These are phyloP conservation scores for Netelia fuscicornis DNA, from an alignment of 2,888 invertebrate genomes.

Conservation along the genomic window DNA sequence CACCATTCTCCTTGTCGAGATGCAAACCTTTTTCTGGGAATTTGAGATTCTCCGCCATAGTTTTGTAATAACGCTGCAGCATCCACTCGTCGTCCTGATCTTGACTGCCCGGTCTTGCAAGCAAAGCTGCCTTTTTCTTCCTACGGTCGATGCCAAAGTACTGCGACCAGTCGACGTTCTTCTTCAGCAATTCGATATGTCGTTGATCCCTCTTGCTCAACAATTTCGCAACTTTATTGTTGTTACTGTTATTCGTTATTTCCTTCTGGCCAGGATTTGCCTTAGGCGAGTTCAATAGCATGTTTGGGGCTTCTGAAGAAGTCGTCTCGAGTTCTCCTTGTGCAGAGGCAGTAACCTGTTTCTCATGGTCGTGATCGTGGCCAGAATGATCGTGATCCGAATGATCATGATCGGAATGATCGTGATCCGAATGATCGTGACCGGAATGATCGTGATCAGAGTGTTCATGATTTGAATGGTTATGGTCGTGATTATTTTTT, in stretches of 20 bases:
- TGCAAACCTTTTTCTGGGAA: slow-evolving; percentile 67
- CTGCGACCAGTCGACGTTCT: slow-evolving; percentile 94
- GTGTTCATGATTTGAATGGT: slow-evolving; percentile 52
- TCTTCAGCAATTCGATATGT: slow-evolving; percentile 89
- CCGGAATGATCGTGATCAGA: slow-evolving; percentile 33
- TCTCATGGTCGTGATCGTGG: slow-evolving; percentile 58
- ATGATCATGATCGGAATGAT: slow-evolving; percentile 67
- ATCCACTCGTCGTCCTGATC: slow-evolving; percentile 87
- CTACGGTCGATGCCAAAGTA: slow-evolving; percentile 94
- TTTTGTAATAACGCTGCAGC: slow-evolving; percentile 87
- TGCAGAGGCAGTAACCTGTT: slow-evolving; percentile 71
- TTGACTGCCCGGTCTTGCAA: slow-evolving; percentile 85
- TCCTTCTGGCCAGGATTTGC: slow-evolving; percentile 74
- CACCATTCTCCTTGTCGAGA: slow-evolving; percentile 74
- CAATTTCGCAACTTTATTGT: slow-evolving; percentile 59
- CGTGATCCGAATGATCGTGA: slow-evolving; percentile 66
- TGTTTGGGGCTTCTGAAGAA: slow-evolving; percentile 79
- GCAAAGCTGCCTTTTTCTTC: slow-evolving; percentile 88
- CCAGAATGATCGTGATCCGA: slow-evolving; percentile 51
- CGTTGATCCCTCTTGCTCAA: slow-evolving; percentile 80
- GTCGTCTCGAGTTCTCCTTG: slow-evolving; percentile 73
- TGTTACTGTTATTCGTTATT: slow-evolving; percentile 62
- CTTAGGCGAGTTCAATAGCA: slow-evolving; percentile 65
- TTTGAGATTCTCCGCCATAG: slow-evolving; percentile 69
- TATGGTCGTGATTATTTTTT: slow-evolving; percentile 70